phyloP scores from a whole-genome alignment of 2,113 vertebrate species.

The Epinephelus moara region DNA sequence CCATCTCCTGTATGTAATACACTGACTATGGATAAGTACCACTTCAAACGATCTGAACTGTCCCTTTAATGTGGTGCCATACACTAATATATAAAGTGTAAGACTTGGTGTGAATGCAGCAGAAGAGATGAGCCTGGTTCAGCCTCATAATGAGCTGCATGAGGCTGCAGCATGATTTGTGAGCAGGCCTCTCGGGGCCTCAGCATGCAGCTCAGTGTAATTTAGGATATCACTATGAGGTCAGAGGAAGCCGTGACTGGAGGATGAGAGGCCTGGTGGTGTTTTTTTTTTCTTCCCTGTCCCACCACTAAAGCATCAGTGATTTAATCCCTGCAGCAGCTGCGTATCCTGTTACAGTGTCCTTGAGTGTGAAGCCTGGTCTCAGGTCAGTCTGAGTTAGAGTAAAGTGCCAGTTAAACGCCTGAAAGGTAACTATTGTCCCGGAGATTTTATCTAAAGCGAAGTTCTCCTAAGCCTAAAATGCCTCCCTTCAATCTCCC shows the following conservation, averaged over 20 bases:
- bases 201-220: neutral
- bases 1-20: neutral
- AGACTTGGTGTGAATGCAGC: conserved; percentile 5
- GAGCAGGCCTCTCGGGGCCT: neutral
- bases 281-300: neutral
- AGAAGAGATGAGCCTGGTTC: neutral
- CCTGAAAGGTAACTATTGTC: conserved; percentile 31
- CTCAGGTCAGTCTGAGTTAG: neutral
- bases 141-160: neutral
- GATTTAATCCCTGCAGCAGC: conserved; percentile 33
- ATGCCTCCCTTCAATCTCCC: conserved; percentile 27
- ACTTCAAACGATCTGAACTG: conserved; percentile 7
- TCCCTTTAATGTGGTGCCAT: neutral
- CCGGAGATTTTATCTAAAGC: conserved; percentile 43
- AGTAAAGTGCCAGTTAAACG: conserved; percentile 27
- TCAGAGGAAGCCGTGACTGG: conserved; percentile 3
- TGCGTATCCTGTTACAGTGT: conserved; percentile 39
- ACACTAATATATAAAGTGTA: neutral
- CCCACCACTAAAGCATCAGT: neutral
- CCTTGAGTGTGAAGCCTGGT: conserved; percentile 32
- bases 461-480: conserved; percentile 45
- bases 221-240: neutral
- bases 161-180: neutral
- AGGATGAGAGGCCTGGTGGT: neutral
- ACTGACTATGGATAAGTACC: too few relatives aligned